A percentile compares a stretch with the other conserved stretches of the same genome.
These are phyloP conservation scores for Limanda limanda DNA, from an alignment of 2,113 vertebrate genomes.

Conservation along the genomic window DNA sequence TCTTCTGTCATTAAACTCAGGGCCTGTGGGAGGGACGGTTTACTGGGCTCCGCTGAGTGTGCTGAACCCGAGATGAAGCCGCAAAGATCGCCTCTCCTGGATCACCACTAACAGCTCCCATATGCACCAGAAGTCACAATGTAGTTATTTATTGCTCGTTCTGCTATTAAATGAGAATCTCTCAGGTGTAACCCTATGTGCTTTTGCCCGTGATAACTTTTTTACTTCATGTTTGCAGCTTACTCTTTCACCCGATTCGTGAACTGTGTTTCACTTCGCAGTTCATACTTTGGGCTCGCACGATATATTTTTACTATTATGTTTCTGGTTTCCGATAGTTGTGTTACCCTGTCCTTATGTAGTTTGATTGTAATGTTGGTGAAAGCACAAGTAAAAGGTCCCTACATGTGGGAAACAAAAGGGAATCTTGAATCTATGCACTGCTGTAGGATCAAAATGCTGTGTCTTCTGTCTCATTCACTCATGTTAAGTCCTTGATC, in stretches of 20 bases:
- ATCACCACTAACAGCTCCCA: constrained; percentile 30
- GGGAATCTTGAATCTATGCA: neutral
- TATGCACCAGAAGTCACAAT: constrained; percentile 12
- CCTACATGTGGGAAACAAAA: neutral
- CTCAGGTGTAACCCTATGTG: constrained; percentile 6
- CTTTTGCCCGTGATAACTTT: constrained; percentile 11
- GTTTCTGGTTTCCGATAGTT: neutral
- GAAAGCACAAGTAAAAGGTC: neutral
- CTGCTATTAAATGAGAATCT: constrained; percentile 19
- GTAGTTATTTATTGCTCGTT: constrained; percentile 37
- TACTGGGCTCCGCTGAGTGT: constrained; percentile 45
- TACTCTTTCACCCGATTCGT: constrained; percentile 13
- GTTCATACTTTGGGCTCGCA: neutral
- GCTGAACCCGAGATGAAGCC: constrained; percentile 33
- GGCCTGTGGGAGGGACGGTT: constrained; percentile 44
- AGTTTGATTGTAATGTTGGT: neutral
- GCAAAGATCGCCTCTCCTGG: constrained; percentile 23
- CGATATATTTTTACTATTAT: neutral
- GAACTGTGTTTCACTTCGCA: constrained; percentile 5
- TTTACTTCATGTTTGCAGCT: constrained; percentile 39
- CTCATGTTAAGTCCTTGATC: neutral
- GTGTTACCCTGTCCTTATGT: neutral
- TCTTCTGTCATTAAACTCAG: constrained; percentile 42
- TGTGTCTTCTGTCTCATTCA: neutral
- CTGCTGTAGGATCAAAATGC: neutral